Evolutionary conservation across 2,888 invertebrate genomes (phyloP).

Genomic region (Agonum fuliginosum): DNA sequence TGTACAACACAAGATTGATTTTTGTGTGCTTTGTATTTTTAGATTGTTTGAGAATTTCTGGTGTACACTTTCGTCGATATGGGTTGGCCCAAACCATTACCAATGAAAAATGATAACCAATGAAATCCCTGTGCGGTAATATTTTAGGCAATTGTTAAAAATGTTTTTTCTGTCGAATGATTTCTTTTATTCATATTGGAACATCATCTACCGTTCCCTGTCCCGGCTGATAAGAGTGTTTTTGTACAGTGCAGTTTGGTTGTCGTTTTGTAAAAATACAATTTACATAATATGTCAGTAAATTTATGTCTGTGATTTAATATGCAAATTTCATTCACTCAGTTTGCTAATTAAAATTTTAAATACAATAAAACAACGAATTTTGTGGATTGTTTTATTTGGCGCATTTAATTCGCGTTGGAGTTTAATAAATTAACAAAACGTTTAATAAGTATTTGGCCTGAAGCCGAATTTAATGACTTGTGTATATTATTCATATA

Average conservation of each 20-base stretch:
- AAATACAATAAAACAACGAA: no score
- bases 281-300: slow-evolving; percentile 13
- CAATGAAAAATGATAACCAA: slow-evolving; percentile 48
- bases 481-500: no score
- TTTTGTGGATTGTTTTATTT: no score
- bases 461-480: no score
- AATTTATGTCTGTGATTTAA: neutral
- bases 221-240: slow-evolving; percentile 13
- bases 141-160: slow-evolving; percentile 51
- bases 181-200: slow-evolving; percentile 24
- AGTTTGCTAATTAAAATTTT: no score
- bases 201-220: neutral
- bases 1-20: no score
- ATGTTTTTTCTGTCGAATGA: neutral
- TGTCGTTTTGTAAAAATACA: neutral
- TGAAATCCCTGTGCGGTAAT: slow-evolving; percentile 23
- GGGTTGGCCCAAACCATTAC: neutral
- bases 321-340: neutral
- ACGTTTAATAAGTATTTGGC: no score
- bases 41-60: neutral
- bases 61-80: neutral
- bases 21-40: neutral
- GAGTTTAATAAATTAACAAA: no score
- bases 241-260: neutral
- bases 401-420: no score